These are phyloP conservation scores for Drosophila ochracea DNA, from an alignment of 2,888 invertebrate species.

Conservation along the genomic window DNA sequence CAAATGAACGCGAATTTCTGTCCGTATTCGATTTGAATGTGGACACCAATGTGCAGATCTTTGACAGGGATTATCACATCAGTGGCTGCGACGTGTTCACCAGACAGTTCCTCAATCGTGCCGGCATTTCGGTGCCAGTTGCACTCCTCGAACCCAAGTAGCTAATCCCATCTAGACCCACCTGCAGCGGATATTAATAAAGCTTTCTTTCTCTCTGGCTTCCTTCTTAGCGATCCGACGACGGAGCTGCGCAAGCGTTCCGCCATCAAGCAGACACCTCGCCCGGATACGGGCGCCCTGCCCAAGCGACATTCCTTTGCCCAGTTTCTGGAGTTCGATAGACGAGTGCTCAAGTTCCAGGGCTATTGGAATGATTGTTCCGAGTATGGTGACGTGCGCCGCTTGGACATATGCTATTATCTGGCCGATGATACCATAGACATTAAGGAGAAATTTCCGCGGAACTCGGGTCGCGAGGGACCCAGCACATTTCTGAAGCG, in stretches of 20 bases:
- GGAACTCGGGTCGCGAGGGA: slow-evolving; percentile 90
- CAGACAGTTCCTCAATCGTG: slow-evolving; percentile 92
- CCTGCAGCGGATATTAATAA: background rate
- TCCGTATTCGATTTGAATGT: slow-evolving; percentile 95
- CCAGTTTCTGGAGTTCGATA: slow-evolving; percentile 93
- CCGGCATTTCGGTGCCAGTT: slow-evolving; percentile 93
- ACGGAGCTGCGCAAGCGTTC: slow-evolving; percentile 85
- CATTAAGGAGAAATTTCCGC: slow-evolving; percentile 90
- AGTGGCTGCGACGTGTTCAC: slow-evolving; percentile 95
- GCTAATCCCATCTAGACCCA: slow-evolving; percentile 47
- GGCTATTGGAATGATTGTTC: slow-evolving; percentile 96
- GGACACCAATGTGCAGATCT: slow-evolving; percentile 92
- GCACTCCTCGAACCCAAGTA: slow-evolving; percentile 87
- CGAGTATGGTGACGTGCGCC: slow-evolving; percentile 91
- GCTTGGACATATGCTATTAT: slow-evolving; percentile 93
- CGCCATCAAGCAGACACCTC: slow-evolving; percentile 59
- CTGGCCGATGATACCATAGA: slow-evolving; percentile 95
- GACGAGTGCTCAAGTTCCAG: slow-evolving; percentile 90
- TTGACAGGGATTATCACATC: slow-evolving; percentile 92
- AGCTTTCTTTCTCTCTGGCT: background rate
- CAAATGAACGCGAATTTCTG: slow-evolving; percentile 91
- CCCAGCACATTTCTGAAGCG: slow-evolving; percentile 91
- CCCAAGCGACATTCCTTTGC: slow-evolving; percentile 89
- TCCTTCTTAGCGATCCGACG: slow-evolving; percentile 85
- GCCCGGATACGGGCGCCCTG: slow-evolving; percentile 51